Percentiles rank a stretch among this genome's conserved stretches.
Evolutionary conservation across 2,113 vertebrate species (phyloP).

Genomic region (Triplophysa dalaica): DNA sequence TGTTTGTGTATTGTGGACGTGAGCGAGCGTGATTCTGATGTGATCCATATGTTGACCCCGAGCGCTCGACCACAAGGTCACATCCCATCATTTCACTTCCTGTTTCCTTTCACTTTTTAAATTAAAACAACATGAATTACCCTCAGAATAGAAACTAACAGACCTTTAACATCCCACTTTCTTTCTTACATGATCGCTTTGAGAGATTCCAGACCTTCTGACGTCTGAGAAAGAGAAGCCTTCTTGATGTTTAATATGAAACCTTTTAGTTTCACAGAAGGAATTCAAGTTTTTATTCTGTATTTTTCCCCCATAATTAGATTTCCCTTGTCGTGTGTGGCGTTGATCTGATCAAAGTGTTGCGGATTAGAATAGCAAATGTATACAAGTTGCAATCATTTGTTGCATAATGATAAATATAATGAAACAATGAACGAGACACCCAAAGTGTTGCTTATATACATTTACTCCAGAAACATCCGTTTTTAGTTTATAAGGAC

Average conservation of each 20-base stretch:
- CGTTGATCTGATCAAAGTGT: too few species aligned
- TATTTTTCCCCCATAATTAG: too few species aligned
- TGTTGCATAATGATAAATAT: too few species aligned
- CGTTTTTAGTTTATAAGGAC: too few species aligned
- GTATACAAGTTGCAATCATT: too few species aligned
- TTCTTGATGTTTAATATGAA: not conserved
- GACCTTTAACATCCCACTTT: not conserved
- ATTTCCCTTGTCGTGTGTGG: not conserved
- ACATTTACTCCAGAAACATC: too few species aligned
- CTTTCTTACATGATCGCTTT: not conserved
- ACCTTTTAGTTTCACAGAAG: not conserved
- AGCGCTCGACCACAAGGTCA: constrained; percentile 47
- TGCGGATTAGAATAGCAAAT: too few species aligned
- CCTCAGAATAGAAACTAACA: not conserved
- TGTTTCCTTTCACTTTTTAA: constrained; percentile 58
- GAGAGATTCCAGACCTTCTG: not conserved
- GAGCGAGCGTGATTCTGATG: constrained; percentile 60
- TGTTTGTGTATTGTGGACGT: too few species aligned
- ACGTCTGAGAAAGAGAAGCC: not conserved
- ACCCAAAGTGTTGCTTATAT: too few species aligned
- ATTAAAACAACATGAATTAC: not conserved
- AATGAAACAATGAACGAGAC: too few species aligned
- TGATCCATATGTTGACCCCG: constrained; percentile 65
- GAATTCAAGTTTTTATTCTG: not conserved
- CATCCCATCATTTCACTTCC: constrained; percentile 58